Conservation (phyloP, 1,140 invertebrate species). For the Melipona quadrifasciata region DNA sequence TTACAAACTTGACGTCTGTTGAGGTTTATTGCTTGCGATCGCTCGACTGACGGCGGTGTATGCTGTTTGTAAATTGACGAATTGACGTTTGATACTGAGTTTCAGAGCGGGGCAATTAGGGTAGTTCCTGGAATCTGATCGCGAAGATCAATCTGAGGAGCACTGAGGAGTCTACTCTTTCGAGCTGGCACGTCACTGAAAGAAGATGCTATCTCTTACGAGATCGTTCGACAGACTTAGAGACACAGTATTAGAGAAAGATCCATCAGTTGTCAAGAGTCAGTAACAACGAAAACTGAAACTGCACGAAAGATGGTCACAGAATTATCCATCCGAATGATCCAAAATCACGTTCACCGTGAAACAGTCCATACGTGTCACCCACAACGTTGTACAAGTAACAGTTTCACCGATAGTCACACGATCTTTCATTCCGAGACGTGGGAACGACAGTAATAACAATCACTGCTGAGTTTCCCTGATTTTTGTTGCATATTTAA, state of each 20-base stretch:
- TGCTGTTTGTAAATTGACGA: no score
- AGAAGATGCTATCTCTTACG: neutral
- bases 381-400: neutral
- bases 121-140: neutral
- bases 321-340: neutral
- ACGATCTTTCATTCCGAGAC: slow-evolving; percentile 1
- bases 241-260: no score
- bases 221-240: neutral
- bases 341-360: slow-evolving; percentile 9
- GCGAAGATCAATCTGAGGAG: neutral
- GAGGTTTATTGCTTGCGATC: neutral
- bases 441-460: neutral
- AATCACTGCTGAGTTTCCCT: neutral
- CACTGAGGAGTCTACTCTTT: neutral
- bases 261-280: slow-evolving; percentile 1
- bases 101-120: neutral
- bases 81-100: neutral
- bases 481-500: no score
- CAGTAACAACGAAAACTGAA: neutral
- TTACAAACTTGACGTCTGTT: neutral
- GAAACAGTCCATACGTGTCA: neutral
- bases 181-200: neutral
- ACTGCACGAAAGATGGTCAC: neutral
- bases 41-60: no score
- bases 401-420: slow-evolving; percentile 5